Base-by-base conservation (phyloP, 1,140 invertebrate species). In the Thaumatotibia leucotreta region DNA sequence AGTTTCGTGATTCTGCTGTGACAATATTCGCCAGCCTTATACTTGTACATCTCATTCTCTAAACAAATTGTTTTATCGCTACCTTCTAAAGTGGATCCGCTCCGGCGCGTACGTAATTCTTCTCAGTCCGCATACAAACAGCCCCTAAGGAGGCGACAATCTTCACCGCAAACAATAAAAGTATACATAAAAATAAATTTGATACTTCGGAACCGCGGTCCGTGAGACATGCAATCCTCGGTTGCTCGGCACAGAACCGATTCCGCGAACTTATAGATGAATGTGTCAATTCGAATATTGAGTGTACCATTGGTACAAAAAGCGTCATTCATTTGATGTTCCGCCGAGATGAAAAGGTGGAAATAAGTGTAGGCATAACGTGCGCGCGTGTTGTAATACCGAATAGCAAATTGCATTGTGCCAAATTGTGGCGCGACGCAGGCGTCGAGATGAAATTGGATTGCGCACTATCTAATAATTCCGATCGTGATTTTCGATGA, bases 141-240 rank as follows among this genome's bases (percentile, higher is more conserved):
- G 83, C 79, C 80, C 80, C 83, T 83, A 86, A 85, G 85, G 84
- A 89, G 82, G 82, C 81, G 83, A 88, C 84, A 89, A 86, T 88
- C 80, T 83, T 82, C 76, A 80, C 84, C 80, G 77, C 85, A 85
- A 84, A 88, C 83, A 86, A 89, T 89, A 89, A 88, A 88, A 86
- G 84, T 88, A 83, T 85, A 87, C 82, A 88, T 89, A 88, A 89
- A 87, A 87, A 87, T 89, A 89, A 85, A 89, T 89, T 85, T 85
- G 82, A 82, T 87, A 83, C 82, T 85, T 79, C 66, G 71, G 74
- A 77, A 76, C 77, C 69, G 78, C 69, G 76, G 75, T 74, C 78
- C 76, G 77, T 77, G 81, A 78, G 72, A 83, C 84, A 82, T 80
- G 80, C 76, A 78, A 83, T 84, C 61, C 32, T 64, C 14, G 66